Evolutionary conservation across 2,888 invertebrate genomes (phyloP), one percentile per base, ranked within the genome.

Genomic region (Syrista parreyssii): DNA sequence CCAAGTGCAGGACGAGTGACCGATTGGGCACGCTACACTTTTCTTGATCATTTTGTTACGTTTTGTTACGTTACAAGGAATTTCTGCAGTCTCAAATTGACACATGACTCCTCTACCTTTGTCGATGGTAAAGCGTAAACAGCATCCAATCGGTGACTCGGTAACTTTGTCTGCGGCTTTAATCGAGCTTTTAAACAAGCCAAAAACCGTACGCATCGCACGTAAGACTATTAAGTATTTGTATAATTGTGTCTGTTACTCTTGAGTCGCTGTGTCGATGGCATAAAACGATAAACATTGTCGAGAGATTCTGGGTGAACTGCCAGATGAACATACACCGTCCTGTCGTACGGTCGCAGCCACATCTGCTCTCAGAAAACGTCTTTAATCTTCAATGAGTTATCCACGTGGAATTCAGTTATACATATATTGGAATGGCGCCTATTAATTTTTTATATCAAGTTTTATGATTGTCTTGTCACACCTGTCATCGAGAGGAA

Each of bases 231-330:
- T 69, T 30, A 6, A 71, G 76, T 80, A 79, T 78, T 85, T 82
- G 87, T 90, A 89, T 90, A 89, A 91, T 90, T 90, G 90, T 90
- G 88, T 90, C 89, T 88, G 78, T 85, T n/a, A 71, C 32, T 30
- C 34, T 76, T 55, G 23, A n/a, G 73, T 75, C 15, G 31, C 15
- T 31, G 12, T 31, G 68, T 34, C 31, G 68, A 31, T 31, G 34
- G 4, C 12, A 75, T 30, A 3, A 34, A 35, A 31, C 30, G 15
- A 75, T 15, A 4, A 75, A 75, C 30, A 12, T 12, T 75, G 12
- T 40, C n/a, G n/a, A 31, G 36, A 31, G 30, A 31, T 12, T 31
- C 36, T 55, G 68, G 23, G 0, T 31, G 12, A 75, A 15, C 77
- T 77, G 23, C 23, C 40, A 23, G 40, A 55, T 15, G 40, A 23